phyloP scores from a whole-genome alignment of 2,888 invertebrate genomes.

The Spilosoma lubricipeda region DNA sequence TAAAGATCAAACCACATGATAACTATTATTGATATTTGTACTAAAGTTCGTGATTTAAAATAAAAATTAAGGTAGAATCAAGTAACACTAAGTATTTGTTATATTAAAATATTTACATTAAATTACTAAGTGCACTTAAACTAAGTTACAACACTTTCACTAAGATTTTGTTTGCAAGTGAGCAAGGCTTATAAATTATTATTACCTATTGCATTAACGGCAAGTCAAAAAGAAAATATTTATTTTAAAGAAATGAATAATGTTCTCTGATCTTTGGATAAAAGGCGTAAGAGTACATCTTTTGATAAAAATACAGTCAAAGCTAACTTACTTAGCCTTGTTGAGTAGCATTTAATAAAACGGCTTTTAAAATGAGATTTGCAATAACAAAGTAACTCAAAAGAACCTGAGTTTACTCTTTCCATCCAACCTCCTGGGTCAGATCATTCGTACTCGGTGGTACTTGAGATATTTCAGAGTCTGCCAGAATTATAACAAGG shows the following conservation, averaged over 20 bases:
- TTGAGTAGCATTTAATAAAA: neutral
- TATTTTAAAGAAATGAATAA: neutral
- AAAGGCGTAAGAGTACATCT: neutral
- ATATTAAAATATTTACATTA: too few relatives aligned
- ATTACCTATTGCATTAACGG: too few relatives aligned
- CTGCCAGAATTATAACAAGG: constrained; percentile 62
- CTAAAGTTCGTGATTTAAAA: neutral
- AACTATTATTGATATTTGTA: neutral
- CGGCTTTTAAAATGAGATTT: neutral
- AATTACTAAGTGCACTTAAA: too few relatives aligned
- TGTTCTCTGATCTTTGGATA: neutral
- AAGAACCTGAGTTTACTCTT: constrained; percentile 12
- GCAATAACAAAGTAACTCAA: neutral
- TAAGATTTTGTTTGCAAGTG: too few relatives aligned
- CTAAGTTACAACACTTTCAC: too few relatives aligned
- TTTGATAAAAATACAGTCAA: neutral
- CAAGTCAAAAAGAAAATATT: neutral
- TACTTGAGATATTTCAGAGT: constrained; percentile 57
- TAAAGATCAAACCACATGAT: neutral
- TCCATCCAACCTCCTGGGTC: constrained; percentile 13
- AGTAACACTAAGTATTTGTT: too few relatives aligned
- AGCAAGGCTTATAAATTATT: too few relatives aligned
- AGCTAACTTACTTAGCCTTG: neutral
- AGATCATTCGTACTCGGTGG: constrained; percentile 37
- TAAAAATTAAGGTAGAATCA: neutral